Evolutionary conservation across 2,113 vertebrate genomes (phyloP).

Genomic region (Periophthalmodon schlosseri): DNA sequence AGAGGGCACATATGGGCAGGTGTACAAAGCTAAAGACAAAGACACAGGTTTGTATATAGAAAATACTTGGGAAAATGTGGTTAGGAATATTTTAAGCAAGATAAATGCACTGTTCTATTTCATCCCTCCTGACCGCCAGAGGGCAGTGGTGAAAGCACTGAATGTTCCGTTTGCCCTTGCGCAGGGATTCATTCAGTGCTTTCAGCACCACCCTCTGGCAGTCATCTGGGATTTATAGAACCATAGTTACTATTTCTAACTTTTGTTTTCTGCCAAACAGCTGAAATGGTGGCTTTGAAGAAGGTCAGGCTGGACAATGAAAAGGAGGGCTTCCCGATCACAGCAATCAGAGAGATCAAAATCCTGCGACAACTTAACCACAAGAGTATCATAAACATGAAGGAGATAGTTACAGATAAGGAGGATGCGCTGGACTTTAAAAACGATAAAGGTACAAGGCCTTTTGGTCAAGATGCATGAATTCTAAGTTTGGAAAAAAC

Average conservation of each 20-base stretch:
- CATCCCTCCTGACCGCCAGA: no score
- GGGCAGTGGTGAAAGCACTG: no score
- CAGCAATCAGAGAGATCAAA: conserved; percentile 97
- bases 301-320: conserved; percentile 98
- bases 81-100: not conserved
- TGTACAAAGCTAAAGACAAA: conserved; percentile 99
- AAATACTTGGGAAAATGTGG: not conserved
- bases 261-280: conserved; percentile 58
- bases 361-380: conserved; percentile 96
- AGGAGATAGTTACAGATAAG: conserved; percentile 98
- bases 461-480: not conserved
- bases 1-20: conserved; percentile 97
- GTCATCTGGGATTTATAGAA: no score
- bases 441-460: conserved; percentile 89
- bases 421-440: conserved; percentile 98
- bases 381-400: conserved; percentile 98
- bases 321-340: conserved; percentile 98
- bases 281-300: conserved; percentile 95
- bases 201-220: no score
- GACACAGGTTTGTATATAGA: conserved; percentile 85
- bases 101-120: not conserved
- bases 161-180: no score
- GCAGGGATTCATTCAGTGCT: no score
- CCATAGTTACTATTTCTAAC: no score
- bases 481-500: not conserved